A percentile compares a stretch with the other conserved stretches of the same genome.
These are phyloP conservation scores for Clamator glandarius DNA, from an alignment of 2,797 vertebrate genomes.

Conservation along the genomic window DNA sequence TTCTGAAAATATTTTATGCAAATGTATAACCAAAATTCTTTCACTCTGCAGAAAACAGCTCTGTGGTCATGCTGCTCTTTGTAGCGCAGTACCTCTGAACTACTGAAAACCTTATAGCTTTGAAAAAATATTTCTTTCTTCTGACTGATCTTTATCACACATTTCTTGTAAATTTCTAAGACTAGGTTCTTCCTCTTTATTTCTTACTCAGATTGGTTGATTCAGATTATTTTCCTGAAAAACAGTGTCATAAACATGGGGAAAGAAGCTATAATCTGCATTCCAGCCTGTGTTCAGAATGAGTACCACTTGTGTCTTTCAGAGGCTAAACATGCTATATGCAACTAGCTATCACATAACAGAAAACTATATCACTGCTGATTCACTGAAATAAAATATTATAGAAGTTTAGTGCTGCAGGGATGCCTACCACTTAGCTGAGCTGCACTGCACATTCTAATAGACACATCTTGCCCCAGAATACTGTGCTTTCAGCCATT, in stretches of 20 bases:
- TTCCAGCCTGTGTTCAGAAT: no score
- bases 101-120: neutral
- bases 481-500: no score
- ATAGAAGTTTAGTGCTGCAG: no score
- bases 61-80: neutral
- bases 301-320: no score
- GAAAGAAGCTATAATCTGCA: no score
- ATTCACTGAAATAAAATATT: no score
- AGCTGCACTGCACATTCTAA: no score
- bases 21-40: neutral
- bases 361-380: no score
- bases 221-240: neutral
- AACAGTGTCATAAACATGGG: accelerated
- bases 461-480: no score
- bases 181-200: neutral
- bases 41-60: neutral
- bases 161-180: neutral
- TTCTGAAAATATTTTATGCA: neutral
- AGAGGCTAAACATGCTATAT: no score
- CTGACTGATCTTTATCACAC: neutral
- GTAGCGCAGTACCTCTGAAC: neutral
- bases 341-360: no score
- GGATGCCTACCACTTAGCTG: no score
- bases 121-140: neutral
- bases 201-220: neutral